These are phyloP conservation scores for Ladona fulva DNA, from an alignment of 1,140 invertebrate species.

Conservation along the genomic window DNA sequence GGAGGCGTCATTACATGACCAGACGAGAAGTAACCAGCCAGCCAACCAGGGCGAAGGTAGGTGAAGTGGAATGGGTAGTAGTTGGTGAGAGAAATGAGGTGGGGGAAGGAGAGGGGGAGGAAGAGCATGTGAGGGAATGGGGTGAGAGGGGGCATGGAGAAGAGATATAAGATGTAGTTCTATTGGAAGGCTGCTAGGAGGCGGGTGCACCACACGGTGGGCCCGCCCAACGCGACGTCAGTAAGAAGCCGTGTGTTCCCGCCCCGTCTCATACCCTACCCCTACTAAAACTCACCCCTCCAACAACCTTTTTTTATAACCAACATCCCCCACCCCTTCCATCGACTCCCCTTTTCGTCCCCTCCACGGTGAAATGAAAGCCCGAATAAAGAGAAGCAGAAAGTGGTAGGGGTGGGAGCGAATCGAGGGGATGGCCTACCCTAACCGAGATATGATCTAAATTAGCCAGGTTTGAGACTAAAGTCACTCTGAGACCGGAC, in stretches of 20 bases:
- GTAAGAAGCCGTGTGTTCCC: background rate
- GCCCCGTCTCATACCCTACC: background rate
- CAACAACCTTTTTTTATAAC: background rate
- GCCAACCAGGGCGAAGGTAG: background rate
- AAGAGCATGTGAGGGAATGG: background rate
- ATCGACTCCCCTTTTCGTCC: background rate
- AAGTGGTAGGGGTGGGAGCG: background rate
- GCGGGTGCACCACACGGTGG: background rate
- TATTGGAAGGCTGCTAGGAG: background rate
- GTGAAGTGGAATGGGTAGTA: background rate
- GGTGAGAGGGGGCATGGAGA: background rate
- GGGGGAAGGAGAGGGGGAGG: background rate
- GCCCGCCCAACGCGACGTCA: background rate
- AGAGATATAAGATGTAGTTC: slow-evolving; percentile 6
- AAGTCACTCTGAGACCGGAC: background rate
- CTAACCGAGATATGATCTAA: slow-evolving; percentile 9
- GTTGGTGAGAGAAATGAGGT: background rate
- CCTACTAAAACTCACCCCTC: background rate
- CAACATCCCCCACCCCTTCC: background rate
- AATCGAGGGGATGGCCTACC: background rate
- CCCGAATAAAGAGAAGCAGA: background rate
- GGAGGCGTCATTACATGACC: background rate
- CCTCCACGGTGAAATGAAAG: background rate
- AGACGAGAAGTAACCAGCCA: background rate
- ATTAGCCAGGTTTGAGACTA: background rate